Base-by-base conservation (phyloP, 2,113 vertebrate genomes). In the Piliocolobus tephrosceles region DNA sequence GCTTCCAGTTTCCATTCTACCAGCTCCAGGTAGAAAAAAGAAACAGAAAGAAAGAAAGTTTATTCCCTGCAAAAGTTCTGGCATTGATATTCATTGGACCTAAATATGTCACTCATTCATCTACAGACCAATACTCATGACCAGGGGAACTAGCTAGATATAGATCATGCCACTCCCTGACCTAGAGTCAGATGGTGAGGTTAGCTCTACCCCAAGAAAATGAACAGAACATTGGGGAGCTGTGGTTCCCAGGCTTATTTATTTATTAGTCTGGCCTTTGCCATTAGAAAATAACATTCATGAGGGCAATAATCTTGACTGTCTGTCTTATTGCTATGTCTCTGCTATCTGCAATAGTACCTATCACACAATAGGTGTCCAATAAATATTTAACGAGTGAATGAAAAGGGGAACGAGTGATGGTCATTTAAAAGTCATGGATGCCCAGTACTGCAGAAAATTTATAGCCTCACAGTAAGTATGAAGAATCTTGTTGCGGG, bases 381-480 rank as follows among this genome's bases (percentile, higher is more conserved):
- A 45, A 25, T 11, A 35, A 88, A 55, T n/a, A 50, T 22, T 32
- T n/a, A 7, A 40, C 0, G 17, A 61, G 38, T 50, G 73, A 57
- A 47, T n/a, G 30, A 32, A 30, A 52, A 32, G 4, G 32, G 2
- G n/a, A 50, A 7, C 5, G 8, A 12, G 13, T 14, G 8, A 3
- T 0, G 0, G 47, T 38, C 16, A 30, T 13, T 17, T 25, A 25
- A 55, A 73, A 72, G 30, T 18, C 55, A 10, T 9, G 22, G 84
- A 47, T 32, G 55, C 8, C n/a, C 16, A 22, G 25, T 3, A 50
- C 32, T 27, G 2, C 0, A 7, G 10, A 30, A 3, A 6, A 47
- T 7, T 3, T 10, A n/a, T 13, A 50, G 57, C 8, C 6, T 52
- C 5, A 38, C 18, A 32, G 6, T 2, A 32, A 78, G 25, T 13